phyloP scores from a whole-genome alignment of 64 coral and sea anemone species.

The Platygyra sinensis region DNA sequence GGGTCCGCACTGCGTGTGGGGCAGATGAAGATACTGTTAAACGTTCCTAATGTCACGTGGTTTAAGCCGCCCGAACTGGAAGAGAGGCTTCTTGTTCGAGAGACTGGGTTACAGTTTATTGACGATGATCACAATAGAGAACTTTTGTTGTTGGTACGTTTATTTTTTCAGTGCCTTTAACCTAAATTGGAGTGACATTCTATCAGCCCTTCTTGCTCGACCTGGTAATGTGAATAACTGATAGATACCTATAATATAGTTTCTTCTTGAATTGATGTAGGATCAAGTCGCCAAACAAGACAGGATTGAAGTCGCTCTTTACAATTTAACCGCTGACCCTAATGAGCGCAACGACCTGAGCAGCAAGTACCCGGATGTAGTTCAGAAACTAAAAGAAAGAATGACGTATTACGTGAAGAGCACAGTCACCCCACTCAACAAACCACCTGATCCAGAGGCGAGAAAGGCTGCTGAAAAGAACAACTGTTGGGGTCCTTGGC shows the following conservation, averaged over 20 bases:
- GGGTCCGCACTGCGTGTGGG: slow-evolving; percentile 70
- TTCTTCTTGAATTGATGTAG: neutral
- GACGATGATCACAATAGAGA: no score
- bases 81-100: neutral
- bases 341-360: slow-evolving; percentile 53
- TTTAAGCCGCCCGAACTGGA: slow-evolving; percentile 74
- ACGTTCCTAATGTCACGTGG: slow-evolving; percentile 72
- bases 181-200: no score
- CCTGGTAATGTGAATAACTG: neutral
- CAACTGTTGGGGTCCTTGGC: slow-evolving; percentile 50
- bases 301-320: slow-evolving; percentile 42
- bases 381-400: slow-evolving; percentile 19
- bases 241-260: neutral
- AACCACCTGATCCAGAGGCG: slow-evolving; percentile 14
- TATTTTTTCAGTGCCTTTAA: no score
- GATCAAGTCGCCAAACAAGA: neutral
- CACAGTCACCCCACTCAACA: slow-evolving; percentile 22
- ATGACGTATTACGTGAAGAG: slow-evolving; percentile 31
- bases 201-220: no score
- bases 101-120: neutral
- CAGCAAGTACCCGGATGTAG: slow-evolving; percentile 37
- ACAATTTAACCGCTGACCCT: slow-evolving; percentile 54
- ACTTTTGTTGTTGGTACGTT: no score
- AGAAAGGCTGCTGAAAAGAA: slow-evolving; percentile 24
- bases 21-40: slow-evolving; percentile 81